Percentiles rank a stretch among this genome's conserved stretches.
These are phyloP conservation scores for Myotis yumanensis DNA, from an alignment of 2,113 vertebrate species.

Conservation along the genomic window DNA sequence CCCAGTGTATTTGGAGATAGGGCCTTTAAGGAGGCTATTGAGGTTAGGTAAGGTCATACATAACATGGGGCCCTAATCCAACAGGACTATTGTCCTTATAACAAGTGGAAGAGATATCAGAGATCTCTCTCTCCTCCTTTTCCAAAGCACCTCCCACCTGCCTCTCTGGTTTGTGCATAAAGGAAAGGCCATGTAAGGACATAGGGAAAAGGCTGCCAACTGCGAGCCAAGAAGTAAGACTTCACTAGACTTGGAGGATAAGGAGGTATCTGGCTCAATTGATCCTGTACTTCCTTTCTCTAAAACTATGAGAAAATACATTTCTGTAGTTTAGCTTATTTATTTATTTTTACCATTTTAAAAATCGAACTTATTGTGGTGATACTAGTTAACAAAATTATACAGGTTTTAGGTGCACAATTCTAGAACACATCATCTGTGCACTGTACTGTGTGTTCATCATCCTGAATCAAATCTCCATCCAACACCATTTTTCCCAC, in stretches of 20 bases:
- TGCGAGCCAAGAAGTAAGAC: not conserved
- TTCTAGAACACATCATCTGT: not conserved
- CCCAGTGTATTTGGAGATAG: not conserved
- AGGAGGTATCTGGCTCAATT: not conserved
- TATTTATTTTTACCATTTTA: not conserved
- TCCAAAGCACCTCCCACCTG: not conserved
- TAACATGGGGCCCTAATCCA: not conserved
- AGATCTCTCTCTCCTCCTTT: not conserved
- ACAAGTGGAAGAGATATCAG: not conserved
- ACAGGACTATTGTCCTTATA: not conserved
- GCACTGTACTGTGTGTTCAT: not conserved
- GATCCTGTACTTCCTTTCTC: not conserved
- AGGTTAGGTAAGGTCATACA: not conserved
- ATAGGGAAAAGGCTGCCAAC: not conserved
- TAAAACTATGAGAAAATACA: not conserved
- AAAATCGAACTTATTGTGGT: not conserved
- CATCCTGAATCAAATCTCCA: not conserved
- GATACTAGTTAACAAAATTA: not conserved
- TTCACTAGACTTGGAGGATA: not conserved
- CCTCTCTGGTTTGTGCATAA: not conserved
- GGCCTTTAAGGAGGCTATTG: not conserved
- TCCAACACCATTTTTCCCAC: not conserved
- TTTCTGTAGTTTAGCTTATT: not conserved
- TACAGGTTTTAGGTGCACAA: not conserved
- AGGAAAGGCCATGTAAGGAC: not conserved